Conservation (phyloP, 2,113 vertebrate species). For the Cheirogaleus medius region DNA sequence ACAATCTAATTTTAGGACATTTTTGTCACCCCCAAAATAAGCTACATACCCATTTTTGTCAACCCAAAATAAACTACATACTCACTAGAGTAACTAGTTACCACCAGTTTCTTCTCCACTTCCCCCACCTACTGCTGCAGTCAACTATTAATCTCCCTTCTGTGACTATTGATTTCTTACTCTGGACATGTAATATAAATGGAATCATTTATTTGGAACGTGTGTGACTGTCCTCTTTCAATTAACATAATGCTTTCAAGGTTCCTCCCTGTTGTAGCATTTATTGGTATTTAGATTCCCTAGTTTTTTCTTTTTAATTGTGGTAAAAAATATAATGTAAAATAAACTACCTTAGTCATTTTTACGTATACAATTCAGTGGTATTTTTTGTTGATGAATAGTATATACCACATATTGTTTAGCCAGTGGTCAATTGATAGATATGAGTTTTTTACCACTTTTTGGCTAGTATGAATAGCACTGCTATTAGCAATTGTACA, state of each 20-base stretch:
- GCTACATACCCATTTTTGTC: not conserved
- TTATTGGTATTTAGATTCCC: not conserved
- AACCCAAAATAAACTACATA: not conserved
- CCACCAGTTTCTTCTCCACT: not conserved
- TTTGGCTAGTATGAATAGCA: not conserved
- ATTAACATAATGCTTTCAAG: not conserved
- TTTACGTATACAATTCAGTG: not conserved
- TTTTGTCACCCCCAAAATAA: not conserved
- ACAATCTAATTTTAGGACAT: not conserved
- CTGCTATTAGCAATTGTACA: not conserved
- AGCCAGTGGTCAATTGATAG: not conserved
- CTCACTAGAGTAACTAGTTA: not conserved
- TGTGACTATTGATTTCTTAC: not conserved
- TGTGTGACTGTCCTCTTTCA: not conserved
- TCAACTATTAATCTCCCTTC: not conserved
- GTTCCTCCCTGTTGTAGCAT: not conserved
- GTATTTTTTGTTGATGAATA: not conserved
- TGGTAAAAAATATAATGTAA: not conserved
- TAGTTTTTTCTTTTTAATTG: not conserved
- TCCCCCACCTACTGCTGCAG: not conserved
- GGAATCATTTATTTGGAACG: not conserved
- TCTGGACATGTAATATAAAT: not conserved
- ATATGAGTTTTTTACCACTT: not conserved
- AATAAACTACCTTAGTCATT: not conserved
- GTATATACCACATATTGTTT: not conserved